Base-by-base conservation (phyloP, 2,888 invertebrate genomes). In the Synergus laeviventris region DNA sequence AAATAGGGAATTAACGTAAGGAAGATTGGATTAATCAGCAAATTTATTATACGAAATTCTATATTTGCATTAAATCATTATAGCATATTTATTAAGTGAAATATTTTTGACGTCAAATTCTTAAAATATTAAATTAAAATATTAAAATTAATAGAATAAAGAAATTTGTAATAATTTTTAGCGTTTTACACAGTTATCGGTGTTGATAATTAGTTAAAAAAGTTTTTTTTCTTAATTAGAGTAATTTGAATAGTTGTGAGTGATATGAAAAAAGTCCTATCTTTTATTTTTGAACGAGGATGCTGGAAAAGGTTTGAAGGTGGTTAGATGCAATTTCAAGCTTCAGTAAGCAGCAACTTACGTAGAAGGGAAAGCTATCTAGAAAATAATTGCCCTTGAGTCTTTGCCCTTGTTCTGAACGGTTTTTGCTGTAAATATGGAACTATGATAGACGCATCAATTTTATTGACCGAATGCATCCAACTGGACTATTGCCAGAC, bases 261-360 rank as follows among this genome's bases (percentile, higher is more conserved):
- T 42, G 42, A 42, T 45, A 45, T 66, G 45, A 24, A 42, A 66
- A 66, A 61, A 45, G 24, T 42, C 24, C 21, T 42, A 66, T 66
- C 24, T 45, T 66, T 24, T 66, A 66, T 66, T 21, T 61, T 66
- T 16, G 16, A 66, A 12, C 16, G 16, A 45, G 45, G 42, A n/a
- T 1, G 9, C n/a, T 16, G 24, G 24, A 16, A 42, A 42, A 66
- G 66, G 66, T 42, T 66, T 66, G 24, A 62, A 24, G 24, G 64
- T 64, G 21, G 64, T 39, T 64, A 14, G 39, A 4, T 49, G 21
- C 66, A 66, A 66, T 66, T 66, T 42, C 45, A 66, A 45, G 42
- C 45, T 21, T 45, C 66, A 66, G 21, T 45, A 42, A 66, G 66
- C 66, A 66, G 42, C 66, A 66, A 66, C 45, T 66, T 66, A 66